Evolutionary conservation across 2,888 invertebrate species (phyloP), one percentile per base, ranked within the genome.

Genomic region (Thereva unica): DNA sequence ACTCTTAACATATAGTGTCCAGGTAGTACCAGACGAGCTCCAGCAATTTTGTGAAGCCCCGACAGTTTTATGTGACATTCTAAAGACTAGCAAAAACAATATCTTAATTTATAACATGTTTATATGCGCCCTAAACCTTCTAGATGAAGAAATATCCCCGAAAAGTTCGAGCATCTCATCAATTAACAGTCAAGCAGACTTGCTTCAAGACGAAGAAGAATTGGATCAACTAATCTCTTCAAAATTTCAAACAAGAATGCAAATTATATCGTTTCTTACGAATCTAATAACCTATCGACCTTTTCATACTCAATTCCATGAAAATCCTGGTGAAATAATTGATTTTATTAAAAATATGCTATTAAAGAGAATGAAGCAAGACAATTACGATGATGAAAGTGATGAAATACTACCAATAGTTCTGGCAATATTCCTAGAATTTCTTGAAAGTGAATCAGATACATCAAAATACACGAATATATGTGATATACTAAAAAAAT

Each of bases 71-170:
- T 70, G 75, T 0, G 71, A 72, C 12, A 64, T 80, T 6, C 68
- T 80, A 0, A 74, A 75, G 57, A 35, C 63, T 4, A 72, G 72
- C 23, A 73, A 73, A 35, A 75, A 75, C 67, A 76, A 77, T 63
- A 69, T 76, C 3, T 73, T 81, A 2, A 76, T 74, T 4, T 78
- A 78, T 56, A 74, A 77, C 50, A 69, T 76, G 0, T 81, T 81
- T 54, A 70, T 79, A 52, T 71, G 73, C 2, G 67, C 80, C 4
- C 68, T 80, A 7, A 53, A 37, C 35, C 41, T 69, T 4, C 12
- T 70, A 7, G 63, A 67, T 5, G 64, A 69, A 41, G 2, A 66
- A 68, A 2, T 64, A 74, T n/a, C 71, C 75, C 68, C 61, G 65
- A 1, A 61, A 70, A 4, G 47, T 53, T 34, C 10, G 61, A 0